Evolutionary conservation across 1,140 invertebrate genomes (phyloP), one percentile per base, ranked within the genome.

Genomic region (Drosophila nasuta): DNA sequence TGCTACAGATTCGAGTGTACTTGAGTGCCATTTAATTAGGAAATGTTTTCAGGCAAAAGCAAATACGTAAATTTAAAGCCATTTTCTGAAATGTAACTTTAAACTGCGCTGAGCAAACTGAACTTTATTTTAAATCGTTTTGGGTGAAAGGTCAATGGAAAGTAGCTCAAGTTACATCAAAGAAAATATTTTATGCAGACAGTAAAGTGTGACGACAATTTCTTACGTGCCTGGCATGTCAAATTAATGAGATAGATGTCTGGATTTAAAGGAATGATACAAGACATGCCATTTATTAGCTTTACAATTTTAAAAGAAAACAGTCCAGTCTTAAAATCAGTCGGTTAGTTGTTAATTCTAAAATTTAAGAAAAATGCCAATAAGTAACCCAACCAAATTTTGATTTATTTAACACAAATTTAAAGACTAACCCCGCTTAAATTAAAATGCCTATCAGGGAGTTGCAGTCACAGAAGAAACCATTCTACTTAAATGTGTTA

Each of bases 151-250:
- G 51, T 35, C 51, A 54, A 54, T 15, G 6, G 3, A 54, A 54
- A 35, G n/a, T 13, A 33, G n/a, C n/a, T 35, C 3, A 54, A 54
- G 51, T 35, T 54, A 33, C 51, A 54, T 33, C 28, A 35, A 54
- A 35, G 28, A 33, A 54, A 35, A 15, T 33, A 30, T 35, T n/a
- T 11, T 54, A 7, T 30, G 13, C 28, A 33, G 11, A 30, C 13
- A 10, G 28, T 49, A 30, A 54, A 54, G 51, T 52, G 49, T 28
- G 20, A 11, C 20, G 49, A 30, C 20, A 52, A 4, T 52, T 52
- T 52, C 10, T 28, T 30, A 52, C 49, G 49, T 52, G 49, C 10
- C 5, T n/a, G 49, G 49, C 49, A 52, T 52, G 20, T 5, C 17
- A 52, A 52, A 52, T 13, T 28, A n/a, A 30, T 43, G 41, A 43